Evolutionary conservation across 2,888 invertebrate species (phyloP).

Genomic region (Tipula confusa): DNA sequence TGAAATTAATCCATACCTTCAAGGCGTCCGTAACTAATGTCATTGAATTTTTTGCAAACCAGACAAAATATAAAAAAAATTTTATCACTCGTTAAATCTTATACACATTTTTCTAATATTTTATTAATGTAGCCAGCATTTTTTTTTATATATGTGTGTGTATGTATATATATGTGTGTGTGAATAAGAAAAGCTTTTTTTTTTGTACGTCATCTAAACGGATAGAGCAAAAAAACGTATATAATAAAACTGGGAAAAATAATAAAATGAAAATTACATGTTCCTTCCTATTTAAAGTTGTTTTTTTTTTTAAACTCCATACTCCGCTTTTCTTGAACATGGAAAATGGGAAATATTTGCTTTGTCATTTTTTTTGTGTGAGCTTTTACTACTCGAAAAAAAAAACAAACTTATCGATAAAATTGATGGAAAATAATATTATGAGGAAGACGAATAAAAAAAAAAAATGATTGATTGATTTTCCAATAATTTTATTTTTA

Average conservation of each 20-base stretch:
- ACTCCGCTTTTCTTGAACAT: neutral
- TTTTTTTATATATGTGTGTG: neutral
- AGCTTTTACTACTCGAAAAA: neutral
- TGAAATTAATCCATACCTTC: too few species aligned
- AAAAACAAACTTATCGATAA: neutral
- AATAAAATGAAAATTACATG: conserved; percentile 25
- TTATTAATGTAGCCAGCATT: neutral
- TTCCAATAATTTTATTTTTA: conserved; percentile 15
- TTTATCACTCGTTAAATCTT: too few species aligned
- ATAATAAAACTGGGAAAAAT: neutral
- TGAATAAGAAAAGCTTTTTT: neutral
- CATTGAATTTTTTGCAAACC: too few species aligned
- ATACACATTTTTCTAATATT: neutral
- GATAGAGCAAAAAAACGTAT: neutral
- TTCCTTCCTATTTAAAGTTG: conserved; percentile 25
- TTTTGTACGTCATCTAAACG: neutral
- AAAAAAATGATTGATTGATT: conserved; percentile 16
- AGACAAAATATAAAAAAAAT: too few species aligned
- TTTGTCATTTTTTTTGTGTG: conserved; percentile 4
- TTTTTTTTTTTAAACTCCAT: neutral
- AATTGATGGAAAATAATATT: conserved; percentile 4
- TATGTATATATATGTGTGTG: neutral
- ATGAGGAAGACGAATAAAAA: neutral
- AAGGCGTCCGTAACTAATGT: too few species aligned
- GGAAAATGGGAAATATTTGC: neutral